Evolutionary conservation across 2,113 vertebrate genomes (phyloP), one percentile per base, ranked within the genome.

Genomic region (Heterocephalus glaber): DNA sequence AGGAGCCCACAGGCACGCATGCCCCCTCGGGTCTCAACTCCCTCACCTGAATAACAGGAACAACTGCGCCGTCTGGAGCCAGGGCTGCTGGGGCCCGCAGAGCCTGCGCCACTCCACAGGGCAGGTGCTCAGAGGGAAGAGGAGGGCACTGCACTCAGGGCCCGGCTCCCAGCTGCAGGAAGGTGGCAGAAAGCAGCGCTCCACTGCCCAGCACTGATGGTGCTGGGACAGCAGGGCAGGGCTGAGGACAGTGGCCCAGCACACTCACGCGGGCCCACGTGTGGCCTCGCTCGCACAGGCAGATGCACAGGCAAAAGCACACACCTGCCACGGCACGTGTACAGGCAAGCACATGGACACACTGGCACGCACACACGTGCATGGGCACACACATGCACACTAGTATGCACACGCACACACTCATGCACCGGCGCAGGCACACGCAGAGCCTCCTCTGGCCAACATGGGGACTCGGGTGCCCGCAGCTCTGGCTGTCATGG

Each of bases 141-240:
- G 14, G 10, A 7, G 22, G 12, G 44, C 63, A 7, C 35, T 20
- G 33, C 26, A 11, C 38, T 47, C 54, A 1, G 35, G 63, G 61
- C 14, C 80, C 28, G 0, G 6, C 12, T 11, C 7, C 65, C 5
- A 28, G 28, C 1, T 14, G 14, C 41, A 1, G 20, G 60, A 87
- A 6, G 52, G 61, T 49, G 11, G 3, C 58, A 11, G 44, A 38
- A 44, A 56, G 13, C 77, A 35, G 68, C 0, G 1, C 38, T 24
- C 4, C 8, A 6, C 54, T 33, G 2, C 5, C 12, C 0, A 11
- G 65, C 38, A 7, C 3, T 13, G 35, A 33, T 10, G 30, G 56
- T 35, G 11, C 12, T 26, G 30, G 65, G 30, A n/a, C 33, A 3
- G 19, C 26, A 6, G 28, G 65, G 12, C 61, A 7, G 65, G 47